A percentile compares a stretch with the other conserved stretches of the same genome.
These are phyloP conservation scores for Nasonia giraulti DNA, from an alignment of 1,140 invertebrate species.

Conservation along the genomic window DNA sequence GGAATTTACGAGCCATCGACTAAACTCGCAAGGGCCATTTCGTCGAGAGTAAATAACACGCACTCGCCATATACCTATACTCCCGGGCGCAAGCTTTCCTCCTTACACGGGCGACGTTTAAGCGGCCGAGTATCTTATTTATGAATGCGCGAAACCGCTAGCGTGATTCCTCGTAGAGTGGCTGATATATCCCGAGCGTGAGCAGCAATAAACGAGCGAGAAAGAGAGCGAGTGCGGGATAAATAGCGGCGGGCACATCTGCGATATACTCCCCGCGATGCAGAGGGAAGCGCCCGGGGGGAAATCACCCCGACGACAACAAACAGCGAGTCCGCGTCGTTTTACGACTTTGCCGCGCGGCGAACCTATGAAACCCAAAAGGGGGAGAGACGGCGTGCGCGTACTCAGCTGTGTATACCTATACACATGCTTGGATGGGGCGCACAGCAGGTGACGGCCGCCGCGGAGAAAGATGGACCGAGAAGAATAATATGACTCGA, in stretches of 20 bases:
- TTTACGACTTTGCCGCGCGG: slow-evolving; percentile 37
- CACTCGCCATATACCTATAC: neutral
- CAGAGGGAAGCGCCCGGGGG: neutral
- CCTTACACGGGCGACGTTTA: slow-evolving; percentile 16
- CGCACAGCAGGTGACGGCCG: neutral
- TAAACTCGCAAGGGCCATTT: slow-evolving; percentile 41
- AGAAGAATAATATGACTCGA: slow-evolving; percentile 3
- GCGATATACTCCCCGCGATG: neutral
- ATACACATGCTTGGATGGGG: neutral
- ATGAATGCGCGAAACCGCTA: slow-evolving; percentile 22
- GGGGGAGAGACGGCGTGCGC: neutral
- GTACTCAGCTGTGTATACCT: too few relatives aligned
- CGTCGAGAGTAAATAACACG: slow-evolving; percentile 37
- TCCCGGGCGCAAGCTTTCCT: neutral
- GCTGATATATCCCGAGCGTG: neutral
- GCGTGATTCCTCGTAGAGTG: slow-evolving; percentile 27
- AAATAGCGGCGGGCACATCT: neutral
- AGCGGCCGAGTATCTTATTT: slow-evolving; percentile 39
- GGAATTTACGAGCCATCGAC: slow-evolving; percentile 36
- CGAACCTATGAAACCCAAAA: slow-evolving; percentile 17
- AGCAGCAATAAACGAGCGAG: slow-evolving; percentile 31
- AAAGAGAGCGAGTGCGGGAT: neutral
- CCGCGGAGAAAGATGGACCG: neutral
- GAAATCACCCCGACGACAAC: slow-evolving; percentile 33
- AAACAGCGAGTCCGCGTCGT: slow-evolving; percentile 22